Evolutionary conservation across 2,888 invertebrate genomes (phyloP).

Genomic region (Protophormia terraenovae): DNA sequence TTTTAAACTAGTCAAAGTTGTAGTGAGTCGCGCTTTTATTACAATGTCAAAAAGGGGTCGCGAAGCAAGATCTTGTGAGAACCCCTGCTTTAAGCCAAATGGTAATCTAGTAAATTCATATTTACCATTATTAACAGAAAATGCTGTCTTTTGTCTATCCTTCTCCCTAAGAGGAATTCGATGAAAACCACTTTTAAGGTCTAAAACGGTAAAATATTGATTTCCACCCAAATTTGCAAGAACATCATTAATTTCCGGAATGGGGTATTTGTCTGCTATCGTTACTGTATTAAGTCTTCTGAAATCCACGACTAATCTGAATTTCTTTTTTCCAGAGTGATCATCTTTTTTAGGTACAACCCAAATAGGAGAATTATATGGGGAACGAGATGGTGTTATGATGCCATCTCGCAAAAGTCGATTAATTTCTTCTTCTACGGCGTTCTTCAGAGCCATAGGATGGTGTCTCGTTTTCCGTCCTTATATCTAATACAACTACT

Average conservation of each 20-base stretch:
- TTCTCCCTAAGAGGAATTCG: neutral
- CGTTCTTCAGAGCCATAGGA: neutral
- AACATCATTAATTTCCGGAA: neutral
- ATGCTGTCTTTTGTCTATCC: neutral
- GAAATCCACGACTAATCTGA: neutral
- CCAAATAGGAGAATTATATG: neutral
- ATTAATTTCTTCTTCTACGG: neutral
- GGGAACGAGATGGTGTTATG: neutral
- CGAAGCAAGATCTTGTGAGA: too few relatives aligned
- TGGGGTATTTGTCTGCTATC: neutral
- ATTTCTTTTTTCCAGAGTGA: neutral
- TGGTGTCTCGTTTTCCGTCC: too few relatives aligned
- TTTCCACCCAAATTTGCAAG: neutral
- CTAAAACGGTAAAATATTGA: neutral
- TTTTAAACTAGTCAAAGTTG: too few relatives aligned
- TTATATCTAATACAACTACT: too few relatives aligned
- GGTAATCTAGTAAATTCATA: neutral
- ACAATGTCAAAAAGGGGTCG: neutral
- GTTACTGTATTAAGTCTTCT: neutral
- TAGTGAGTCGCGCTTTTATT: too few relatives aligned
- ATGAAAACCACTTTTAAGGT: neutral
- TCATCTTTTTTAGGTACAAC: neutral
- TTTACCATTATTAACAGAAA: neutral
- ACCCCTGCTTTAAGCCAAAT: neutral
- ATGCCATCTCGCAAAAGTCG: neutral